Evolutionary conservation across 2,888 invertebrate species (phyloP).

Genomic region (Anthophora plumipes): DNA sequence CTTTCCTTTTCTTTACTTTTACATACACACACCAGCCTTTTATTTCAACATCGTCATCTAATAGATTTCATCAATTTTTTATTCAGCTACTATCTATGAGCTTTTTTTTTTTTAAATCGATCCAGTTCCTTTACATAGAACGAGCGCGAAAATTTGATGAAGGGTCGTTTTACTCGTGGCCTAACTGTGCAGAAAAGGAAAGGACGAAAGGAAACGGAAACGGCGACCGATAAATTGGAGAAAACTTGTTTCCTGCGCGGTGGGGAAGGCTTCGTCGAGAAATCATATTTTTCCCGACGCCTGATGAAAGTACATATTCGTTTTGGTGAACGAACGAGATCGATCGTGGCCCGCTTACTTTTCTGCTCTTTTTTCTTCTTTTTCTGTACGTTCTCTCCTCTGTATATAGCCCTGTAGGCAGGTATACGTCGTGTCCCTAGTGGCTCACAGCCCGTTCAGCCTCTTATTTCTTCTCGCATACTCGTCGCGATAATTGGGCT

Average conservation of each 20-base stretch:
- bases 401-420: background rate
- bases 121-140: background rate
- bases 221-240: conserved; percentile 48
- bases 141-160: conserved; percentile 1
- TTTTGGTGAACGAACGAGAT: conserved; percentile 36
- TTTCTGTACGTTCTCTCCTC: background rate
- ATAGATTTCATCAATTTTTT: conserved; percentile 15
- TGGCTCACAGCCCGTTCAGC: conserved; percentile 35
- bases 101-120: background rate
- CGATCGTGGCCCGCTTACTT: conserved; percentile 37
- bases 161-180: background rate
- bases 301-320: conserved; percentile 51
- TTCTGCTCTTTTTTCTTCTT: background rate
- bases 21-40: background rate
- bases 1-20: too few species aligned
- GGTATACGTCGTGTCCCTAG: conserved; percentile 17
- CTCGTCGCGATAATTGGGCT: conserved; percentile 62
- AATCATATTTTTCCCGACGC: conserved; percentile 50
- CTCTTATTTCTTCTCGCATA: conserved; percentile 45
- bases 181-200: background rate
- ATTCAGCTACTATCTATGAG: background rate
- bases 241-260: conserved; percentile 54
- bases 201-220: conserved; percentile 2
- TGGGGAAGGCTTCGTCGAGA: conserved; percentile 26
- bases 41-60: background rate